Base-by-base conservation (phyloP, 2,888 invertebrate genomes). In the Tetragonula carbonaria region DNA sequence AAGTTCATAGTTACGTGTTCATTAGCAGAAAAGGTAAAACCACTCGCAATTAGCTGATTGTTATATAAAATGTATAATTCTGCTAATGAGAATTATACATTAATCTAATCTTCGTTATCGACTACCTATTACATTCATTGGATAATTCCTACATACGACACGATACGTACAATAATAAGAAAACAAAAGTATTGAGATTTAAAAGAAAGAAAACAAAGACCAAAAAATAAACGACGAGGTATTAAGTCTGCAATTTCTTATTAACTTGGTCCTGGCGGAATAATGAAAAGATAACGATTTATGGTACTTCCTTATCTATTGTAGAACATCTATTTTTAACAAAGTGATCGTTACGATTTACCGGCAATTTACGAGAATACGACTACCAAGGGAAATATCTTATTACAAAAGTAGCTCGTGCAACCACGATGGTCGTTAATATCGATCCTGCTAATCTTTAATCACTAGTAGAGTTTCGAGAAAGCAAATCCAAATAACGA, bases 381-480 rank as follows among this genome's bases (percentile, higher is more conserved):
- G 16, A 59, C 3, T n/a, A 5, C n/a, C 33, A 5, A n/a, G 68
- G 63, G 38, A 79, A 65, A n/a, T 45, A 38, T 53, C 45, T 23
- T 38, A 38, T 68, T 67, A 67, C 53, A 53, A 67, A 55, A 67
- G 33, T 57, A 18, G 14, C 16, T 28, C 55, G 23, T 55, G 6
- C 51, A 33, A 33, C 62, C 45, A 28, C 28, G 45, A 45, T 45
- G 45, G 38, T 65, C 57, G 76, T 75, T 79, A 80, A 87, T 78
- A 74, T 67, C 55, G 75, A 71, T 87, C 63, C 68, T 51, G 75
- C 33, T 59, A 67, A 81, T 75, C 59, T 78, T 80, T 67, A 66
- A 72, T 51, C 53, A 57, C 57, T 14, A 59, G 14, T 13, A 33
- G 28, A 57, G 45, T 77, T 67, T 57, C 33, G 45, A 62, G 80